Conservation (phyloP, 2,113 vertebrate genomes). For the Gasterosteus nipponicus region DNA sequence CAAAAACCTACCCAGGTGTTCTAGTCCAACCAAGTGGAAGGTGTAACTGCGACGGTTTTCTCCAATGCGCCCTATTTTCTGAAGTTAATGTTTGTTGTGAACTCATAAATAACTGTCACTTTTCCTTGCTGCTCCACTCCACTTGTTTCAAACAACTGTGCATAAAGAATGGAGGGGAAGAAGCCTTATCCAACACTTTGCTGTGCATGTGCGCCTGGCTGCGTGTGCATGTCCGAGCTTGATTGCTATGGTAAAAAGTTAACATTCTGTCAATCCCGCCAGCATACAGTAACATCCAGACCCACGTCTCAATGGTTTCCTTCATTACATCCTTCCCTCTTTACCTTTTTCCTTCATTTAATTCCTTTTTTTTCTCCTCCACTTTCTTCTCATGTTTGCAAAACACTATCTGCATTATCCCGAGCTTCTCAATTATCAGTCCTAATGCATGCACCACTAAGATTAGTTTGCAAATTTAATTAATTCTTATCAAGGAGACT, state of each 20-base stretch:
- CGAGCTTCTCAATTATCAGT: slow-evolving; percentile 76
- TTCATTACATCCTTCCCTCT: slow-evolving; percentile 38
- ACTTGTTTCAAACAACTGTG: slow-evolving; percentile 61
- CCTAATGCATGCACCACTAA: slow-evolving; percentile 78
- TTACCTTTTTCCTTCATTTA: slow-evolving; percentile 63
- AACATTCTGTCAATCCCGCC: slow-evolving; percentile 55
- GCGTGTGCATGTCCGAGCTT: slow-evolving; percentile 25
- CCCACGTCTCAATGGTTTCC: slow-evolving; percentile 43
- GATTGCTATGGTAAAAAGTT: slow-evolving; percentile 50
- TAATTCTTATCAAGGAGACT: slow-evolving; percentile 85
- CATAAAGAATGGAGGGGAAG: slow-evolving; percentile 18
- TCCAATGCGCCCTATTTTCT: slow-evolving; percentile 42
- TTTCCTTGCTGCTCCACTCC: slow-evolving; percentile 45
- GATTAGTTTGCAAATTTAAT: slow-evolving; percentile 85
- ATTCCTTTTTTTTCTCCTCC: slow-evolving; percentile 18
- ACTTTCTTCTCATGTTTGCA: slow-evolving; percentile 50
- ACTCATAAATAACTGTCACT: slow-evolving; percentile 72
- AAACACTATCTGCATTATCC: slow-evolving; percentile 74
- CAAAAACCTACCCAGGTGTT: slow-evolving; percentile 40
- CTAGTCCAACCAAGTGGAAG: slow-evolving; percentile 38
- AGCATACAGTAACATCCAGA: slow-evolving; percentile 43
- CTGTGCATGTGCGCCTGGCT: slow-evolving; percentile 16
- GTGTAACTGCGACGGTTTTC: slow-evolving; percentile 38
- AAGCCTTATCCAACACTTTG: slow-evolving; percentile 11
- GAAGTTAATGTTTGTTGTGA: slow-evolving; percentile 55